Conservation (phyloP, 2,888 invertebrate species). For the Cheilosia impressa region DNA sequence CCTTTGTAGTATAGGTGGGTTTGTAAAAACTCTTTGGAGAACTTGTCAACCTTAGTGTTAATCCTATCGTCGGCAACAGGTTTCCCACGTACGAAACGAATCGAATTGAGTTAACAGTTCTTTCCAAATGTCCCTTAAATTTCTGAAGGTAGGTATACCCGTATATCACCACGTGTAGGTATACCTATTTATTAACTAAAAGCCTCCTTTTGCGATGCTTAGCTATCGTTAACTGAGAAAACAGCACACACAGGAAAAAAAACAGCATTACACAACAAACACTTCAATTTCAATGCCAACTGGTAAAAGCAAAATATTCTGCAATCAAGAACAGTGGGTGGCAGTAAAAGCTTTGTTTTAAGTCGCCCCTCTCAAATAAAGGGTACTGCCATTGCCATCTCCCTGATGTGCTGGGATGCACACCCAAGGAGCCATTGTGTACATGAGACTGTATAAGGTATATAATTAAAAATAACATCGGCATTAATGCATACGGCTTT, state of each 20-base stretch:
- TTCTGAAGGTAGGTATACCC: no score
- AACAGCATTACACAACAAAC: conserved; percentile 5
- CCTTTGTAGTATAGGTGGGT: no score
- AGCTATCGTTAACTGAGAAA: no score
- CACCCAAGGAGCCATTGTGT: conserved; percentile 38
- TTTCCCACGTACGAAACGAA: no score
- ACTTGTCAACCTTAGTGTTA: no score
- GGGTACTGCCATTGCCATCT: conserved; percentile 14
- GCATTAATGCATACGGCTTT: conserved; percentile 48
- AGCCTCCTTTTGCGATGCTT: no score
- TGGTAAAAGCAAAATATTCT: conserved; percentile 27
- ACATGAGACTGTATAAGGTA: not conserved
- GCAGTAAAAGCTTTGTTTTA: conserved; percentile 46
- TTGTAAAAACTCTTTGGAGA: no score
- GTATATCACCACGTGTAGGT: no score
- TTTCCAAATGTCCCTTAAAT: no score
- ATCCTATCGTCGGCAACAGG: no score
- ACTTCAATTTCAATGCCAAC: conserved; percentile 20
- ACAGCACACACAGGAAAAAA: not conserved
- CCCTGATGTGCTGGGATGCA: conserved; percentile 11
- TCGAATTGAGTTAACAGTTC: no score
- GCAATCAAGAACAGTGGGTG: conserved; percentile 51
- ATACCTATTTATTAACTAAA: no score
- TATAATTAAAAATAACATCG: conserved; percentile 58
- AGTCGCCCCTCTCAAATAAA: conserved; percentile 39